Evolutionary conservation across 2,113 vertebrate species (phyloP), one percentile per base, ranked within the genome.

Genomic region (Sander lucioperca): DNA sequence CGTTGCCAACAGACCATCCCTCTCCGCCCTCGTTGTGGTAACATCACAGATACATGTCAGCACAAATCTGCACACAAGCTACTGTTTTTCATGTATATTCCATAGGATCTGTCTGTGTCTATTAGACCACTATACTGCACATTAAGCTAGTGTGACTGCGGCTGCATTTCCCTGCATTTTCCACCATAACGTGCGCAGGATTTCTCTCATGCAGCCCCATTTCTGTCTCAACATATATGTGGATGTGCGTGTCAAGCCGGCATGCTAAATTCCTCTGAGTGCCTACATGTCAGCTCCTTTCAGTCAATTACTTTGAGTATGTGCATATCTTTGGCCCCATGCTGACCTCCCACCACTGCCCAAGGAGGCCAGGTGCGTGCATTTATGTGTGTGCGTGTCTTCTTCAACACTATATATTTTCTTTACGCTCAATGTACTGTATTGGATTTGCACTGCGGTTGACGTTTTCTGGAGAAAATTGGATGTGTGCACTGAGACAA

Each of bases 241-340:
- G 53, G 39, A 2, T 50, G 54, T 82, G 74, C 57, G 16, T 67
- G 77, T 89, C 85, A 86, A 72, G 73, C 39, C 54, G 65, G 70
- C 70, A 72, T 83, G 79, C 21, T 73, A 66, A 76, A 80, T 77
- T 86, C 73, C 75, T 83, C 57, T 58, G 64, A 84, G 89, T 82
- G 81, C 81, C 73, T 10, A 11, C 73, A 79, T 79, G 86, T 89
- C 88, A 86, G 61, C 67, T 80, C 74, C 78, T 82, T 58, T 89
- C 74, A 83, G 56, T 84, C 67, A 82, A 39, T 66, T 69, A 27
- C 76, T 82, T 23, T 74, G 69, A 86, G 78, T 72, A 36, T 65
- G 74, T 71, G 73, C 11, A 64, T 57, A 33, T 75, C 45, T 67
- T 19, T 45, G 61, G 57, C 82, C 72, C 65, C 58, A 39, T 13